Evolutionary conservation across 2,888 invertebrate genomes (phyloP).

Genomic region (Chrysolina haemoptera): DNA sequence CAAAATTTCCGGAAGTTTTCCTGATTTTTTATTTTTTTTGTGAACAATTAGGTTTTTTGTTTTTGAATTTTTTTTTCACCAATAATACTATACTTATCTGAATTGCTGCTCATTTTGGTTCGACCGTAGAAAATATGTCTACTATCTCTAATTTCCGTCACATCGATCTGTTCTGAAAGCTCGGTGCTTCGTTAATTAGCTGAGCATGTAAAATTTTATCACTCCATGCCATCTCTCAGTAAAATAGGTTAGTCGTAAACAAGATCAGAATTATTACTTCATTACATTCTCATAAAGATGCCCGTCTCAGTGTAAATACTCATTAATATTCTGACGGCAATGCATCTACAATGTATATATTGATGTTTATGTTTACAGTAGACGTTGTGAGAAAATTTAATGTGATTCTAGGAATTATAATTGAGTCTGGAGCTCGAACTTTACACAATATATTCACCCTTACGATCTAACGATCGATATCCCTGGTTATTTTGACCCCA

Average conservation of each 20-base stretch:
- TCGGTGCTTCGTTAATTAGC: background rate
- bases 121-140: no score
- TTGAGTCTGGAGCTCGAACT: background rate
- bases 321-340: slow-evolving; percentile 15
- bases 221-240: background rate
- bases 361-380: slow-evolving; percentile 17
- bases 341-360: slow-evolving; percentile 6
- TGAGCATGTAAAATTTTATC: background rate
- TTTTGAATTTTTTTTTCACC: no score
- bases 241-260: slow-evolving; percentile 4
- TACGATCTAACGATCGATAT: no score
- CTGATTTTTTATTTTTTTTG: no score
- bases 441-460: no score
- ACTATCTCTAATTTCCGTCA: no score
- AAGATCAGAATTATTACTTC: background rate
- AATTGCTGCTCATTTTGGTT: no score
- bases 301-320: slow-evolving; percentile 4
- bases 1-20: no score
- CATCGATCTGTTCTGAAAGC: no score
- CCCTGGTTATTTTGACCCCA: no score
- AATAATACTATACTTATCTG: no score
- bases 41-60: no score
- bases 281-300: slow-evolving; percentile 14
- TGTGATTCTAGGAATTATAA: slow-evolving; percentile 6
- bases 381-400: slow-evolving; percentile 1